Evolutionary conservation across 2,113 vertebrate genomes (phyloP).

Genomic region (Takifugu flavidus): DNA sequence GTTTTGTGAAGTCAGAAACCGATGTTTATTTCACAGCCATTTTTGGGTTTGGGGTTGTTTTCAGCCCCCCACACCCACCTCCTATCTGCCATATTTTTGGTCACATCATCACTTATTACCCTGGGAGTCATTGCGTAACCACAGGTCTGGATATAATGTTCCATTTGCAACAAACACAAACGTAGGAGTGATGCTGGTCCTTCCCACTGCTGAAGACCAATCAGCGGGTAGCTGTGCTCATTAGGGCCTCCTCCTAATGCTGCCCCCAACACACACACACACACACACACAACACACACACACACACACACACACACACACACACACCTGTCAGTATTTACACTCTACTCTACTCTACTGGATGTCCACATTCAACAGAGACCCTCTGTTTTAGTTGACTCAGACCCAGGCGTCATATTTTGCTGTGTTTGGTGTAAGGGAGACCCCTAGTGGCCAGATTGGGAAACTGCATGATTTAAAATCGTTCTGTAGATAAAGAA

Average conservation of each 20-base stretch:
- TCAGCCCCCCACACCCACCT: background rate
- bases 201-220: slow-evolving; percentile 47
- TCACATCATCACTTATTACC: slow-evolving; percentile 47
- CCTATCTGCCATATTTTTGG: slow-evolving; percentile 10
- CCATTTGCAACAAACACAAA: slow-evolving; percentile 46
- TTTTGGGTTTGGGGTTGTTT: slow-evolving; percentile 28
- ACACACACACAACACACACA: too few relatives aligned
- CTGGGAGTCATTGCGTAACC: slow-evolving; percentile 57
- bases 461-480: slow-evolving; percentile 39
- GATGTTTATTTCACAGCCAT: slow-evolving; percentile 6
- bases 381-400: slow-evolving; percentile 56
- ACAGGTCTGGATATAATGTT: slow-evolving; percentile 56
- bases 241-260: slow-evolving; percentile 50
- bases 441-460: slow-evolving; percentile 49
- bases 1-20: slow-evolving; percentile 17
- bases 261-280: too few relatives aligned
- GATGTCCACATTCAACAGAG: slow-evolving; percentile 57
- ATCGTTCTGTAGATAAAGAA: background rate
- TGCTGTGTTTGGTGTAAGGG: slow-evolving; percentile 25
- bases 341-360: slow-evolving; percentile 41
- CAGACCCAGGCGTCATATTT: slow-evolving; percentile 9
- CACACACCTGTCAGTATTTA: slow-evolving; percentile 66
- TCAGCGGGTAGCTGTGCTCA: slow-evolving; percentile 31
- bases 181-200: slow-evolving; percentile 47
- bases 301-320: too few relatives aligned